phyloP scores from a whole-genome alignment of 2,888 invertebrate species.

The Tachina lurida region DNA sequence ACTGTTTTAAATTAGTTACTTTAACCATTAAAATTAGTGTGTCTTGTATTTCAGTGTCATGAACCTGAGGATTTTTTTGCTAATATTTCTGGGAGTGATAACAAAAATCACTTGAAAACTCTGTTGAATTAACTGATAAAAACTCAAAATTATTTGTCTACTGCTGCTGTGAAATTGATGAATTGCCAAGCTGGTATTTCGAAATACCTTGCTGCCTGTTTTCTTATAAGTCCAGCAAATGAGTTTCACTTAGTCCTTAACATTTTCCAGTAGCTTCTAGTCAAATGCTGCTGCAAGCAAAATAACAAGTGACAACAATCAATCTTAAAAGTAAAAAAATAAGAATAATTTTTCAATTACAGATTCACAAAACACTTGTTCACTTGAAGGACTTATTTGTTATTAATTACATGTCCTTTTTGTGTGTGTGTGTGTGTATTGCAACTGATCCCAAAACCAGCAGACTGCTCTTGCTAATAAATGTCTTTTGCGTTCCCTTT shows the following conservation, averaged over 20 bases:
- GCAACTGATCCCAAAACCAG: conserved; percentile 16
- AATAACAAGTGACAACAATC: conserved; percentile 67
- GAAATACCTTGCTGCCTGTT: conserved; percentile 52
- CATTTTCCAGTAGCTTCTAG: conserved; percentile 13
- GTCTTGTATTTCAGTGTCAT: too few relatives aligned
- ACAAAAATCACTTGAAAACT: too few relatives aligned
- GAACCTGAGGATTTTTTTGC: too few relatives aligned
- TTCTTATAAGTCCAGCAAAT: conserved; percentile 15
- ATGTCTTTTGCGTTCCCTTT: conserved; percentile 10
- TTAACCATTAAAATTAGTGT: too few relatives aligned
- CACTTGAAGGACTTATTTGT: conserved; percentile 60
- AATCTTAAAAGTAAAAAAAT: conserved; percentile 47
- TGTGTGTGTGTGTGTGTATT: conserved; percentile 24
- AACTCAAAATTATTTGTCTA: conserved; percentile 1
- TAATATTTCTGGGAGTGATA: too few relatives aligned
- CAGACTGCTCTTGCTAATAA: conserved; percentile 25
- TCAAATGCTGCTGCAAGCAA: conserved; percentile 1
- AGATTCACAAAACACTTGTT: conserved; percentile 65
- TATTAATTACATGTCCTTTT: conserved; percentile 67
- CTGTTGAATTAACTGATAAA: conserved; percentile 14
- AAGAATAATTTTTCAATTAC: conserved; percentile 28
- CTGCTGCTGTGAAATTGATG: conserved; percentile 62
- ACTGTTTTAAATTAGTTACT: too few relatives aligned
- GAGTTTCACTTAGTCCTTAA: conserved; percentile 53
- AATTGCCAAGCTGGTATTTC: conserved; percentile 41